Base-by-base conservation (phyloP, 2,888 invertebrate species). In the Drosophila macrospina region DNA sequence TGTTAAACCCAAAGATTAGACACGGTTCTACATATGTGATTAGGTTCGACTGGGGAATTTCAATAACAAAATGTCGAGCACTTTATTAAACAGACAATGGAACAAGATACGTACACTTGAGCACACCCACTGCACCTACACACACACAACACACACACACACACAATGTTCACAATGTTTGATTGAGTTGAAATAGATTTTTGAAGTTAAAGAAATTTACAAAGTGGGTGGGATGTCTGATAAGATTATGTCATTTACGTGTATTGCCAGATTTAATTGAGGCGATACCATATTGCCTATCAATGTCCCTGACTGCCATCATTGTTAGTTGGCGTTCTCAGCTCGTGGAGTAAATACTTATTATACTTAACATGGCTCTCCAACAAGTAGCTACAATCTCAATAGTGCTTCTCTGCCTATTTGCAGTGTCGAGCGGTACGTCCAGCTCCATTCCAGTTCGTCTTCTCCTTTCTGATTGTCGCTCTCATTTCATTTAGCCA, bases 221-320 rank as follows among this genome's bases (percentile, higher is more conserved):
- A 37, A 67, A 48, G 42, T 72, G 60, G 63, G 61, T 56, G 55
- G 57, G 50, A 51, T 39, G 47, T 30, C 82, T 82, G 84, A 85
- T 85, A 78, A 85, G 84, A 85, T 85, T 85, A 87, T 69, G 79
- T 73, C 68, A 54, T 30, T 42, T 55, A 34, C 60, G 50, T 60
- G 55, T 52, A 63, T 57, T 44, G 56, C 42, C 79, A 81, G 89
- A 88, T 87, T 86, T 85, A 76, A 67, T 69, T 67, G 62, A 16
- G 36, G 15, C 39, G 65, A 55, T 71, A 65, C 37, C 59, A 50
- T 20, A 61, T 24, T 44, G 56, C 45, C 56, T 62, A 45, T 69
- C 69, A 44, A 65, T 45, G 24, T 50, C 41, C 47, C 28, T 41
- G 42, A 48, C 41, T 30, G 61, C 28, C 63, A 44, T 16, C 32